Evolutionary conservation across 2,113 vertebrate genomes (phyloP).

Genomic region (Motacilla alba): DNA sequence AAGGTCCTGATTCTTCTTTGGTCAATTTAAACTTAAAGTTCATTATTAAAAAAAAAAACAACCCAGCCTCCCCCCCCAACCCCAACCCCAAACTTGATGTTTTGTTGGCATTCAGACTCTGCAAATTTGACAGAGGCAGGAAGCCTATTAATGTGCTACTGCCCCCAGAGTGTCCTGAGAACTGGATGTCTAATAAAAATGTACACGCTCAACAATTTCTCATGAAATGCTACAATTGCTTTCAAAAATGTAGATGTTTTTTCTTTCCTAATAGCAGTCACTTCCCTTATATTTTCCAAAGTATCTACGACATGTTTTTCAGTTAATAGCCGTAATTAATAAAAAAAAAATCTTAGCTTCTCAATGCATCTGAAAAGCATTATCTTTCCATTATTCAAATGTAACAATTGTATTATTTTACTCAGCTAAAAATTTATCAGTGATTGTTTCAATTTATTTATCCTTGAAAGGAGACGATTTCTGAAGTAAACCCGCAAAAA

Average conservation of each 20-base stretch:
- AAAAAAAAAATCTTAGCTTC: not conserved
- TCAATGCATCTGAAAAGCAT: not conserved
- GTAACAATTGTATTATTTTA: not conserved
- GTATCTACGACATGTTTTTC: not conserved
- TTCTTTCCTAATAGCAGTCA: not conserved
- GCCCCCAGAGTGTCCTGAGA: not conserved
- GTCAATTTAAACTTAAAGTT: not conserved
- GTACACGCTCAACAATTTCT: not conserved
- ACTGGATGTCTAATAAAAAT: not conserved
- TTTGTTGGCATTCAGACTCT: not conserved
- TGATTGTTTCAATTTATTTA: not conserved
- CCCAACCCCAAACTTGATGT: not conserved
- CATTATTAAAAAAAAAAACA: not conserved
- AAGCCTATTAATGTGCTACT: not conserved
- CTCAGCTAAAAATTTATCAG: not conserved
- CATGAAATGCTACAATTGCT: not conserved
- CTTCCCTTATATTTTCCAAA: not conserved
- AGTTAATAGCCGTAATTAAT: not conserved
- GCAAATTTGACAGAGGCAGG: not conserved
- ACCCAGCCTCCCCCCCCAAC: not conserved
- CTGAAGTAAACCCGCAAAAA: not conserved
- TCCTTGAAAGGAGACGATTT: not conserved
- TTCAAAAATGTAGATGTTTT: not conserved
- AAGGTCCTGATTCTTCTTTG: not conserved
- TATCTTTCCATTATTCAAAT: not conserved